Evolutionary conservation across 1,140 invertebrate genomes (phyloP), one percentile per base, ranked within the genome.

Genomic region (Babylonia areolata): DNA sequence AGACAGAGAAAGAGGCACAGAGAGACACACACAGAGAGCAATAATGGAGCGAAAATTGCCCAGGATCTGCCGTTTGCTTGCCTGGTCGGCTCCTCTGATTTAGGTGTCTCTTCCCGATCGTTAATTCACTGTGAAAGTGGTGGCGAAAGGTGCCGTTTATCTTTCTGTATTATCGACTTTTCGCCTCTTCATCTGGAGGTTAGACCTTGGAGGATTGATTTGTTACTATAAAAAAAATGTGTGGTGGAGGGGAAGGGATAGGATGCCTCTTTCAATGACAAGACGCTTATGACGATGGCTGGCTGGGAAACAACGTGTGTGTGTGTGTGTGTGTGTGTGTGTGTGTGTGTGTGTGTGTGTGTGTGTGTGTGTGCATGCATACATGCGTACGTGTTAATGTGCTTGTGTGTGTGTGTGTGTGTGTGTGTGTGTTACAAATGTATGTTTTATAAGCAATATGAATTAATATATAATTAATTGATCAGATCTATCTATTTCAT

Each of bases 401-500:
- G 71, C 35, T 6, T 73, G n/a, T 73, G 71, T 73, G 71, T 73
- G 71, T 73, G 71, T 35, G 71, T 73, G 71, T 73, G 71, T 73
- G 33, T 73, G 33, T 73, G 33, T 73, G 5, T 73, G 71, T 35
- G 71, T 35, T 23, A 46, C 5, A n/a, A n/a, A n/a, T n/a, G n/a
- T n/a, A n/a, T n/a, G n/a, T n/a, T n/a, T n/a, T n/a, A n/a, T n/a
- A n/a, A n/a, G n/a, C n/a, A n/a, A n/a, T n/a, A n/a, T n/a, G n/a
- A n/a, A n/a, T n/a, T n/a, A n/a, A n/a, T n/a, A n/a, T n/a, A n/a
- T n/a, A n/a, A n/a, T n/a, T n/a, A n/a, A n/a, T n/a, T n/a, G n/a
- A n/a, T n/a, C n/a, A n/a, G n/a, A n/a, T n/a, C n/a, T n/a, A n/a
- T n/a, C n/a, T n/a, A n/a, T n/a, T n/a, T n/a, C n/a, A n/a, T n/a